phyloP scores from a whole-genome alignment of 2,113 vertebrate genomes.

The Psittacara wagleri region DNA sequence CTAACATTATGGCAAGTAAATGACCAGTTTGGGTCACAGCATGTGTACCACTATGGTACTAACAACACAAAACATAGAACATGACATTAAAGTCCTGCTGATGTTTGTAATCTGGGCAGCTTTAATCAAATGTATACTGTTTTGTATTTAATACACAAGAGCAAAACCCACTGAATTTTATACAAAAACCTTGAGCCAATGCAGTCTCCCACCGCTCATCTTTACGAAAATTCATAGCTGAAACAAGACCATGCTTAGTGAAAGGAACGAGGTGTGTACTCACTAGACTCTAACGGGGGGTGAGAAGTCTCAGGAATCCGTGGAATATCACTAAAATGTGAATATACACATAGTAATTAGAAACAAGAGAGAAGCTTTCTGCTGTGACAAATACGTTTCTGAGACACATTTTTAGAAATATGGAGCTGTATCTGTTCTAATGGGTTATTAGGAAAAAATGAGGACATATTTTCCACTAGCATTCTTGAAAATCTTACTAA shows the following conservation, averaged over 20 bases:
- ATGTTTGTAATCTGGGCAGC: background rate
- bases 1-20: background rate
- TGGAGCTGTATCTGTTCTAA: background rate
- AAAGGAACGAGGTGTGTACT: constrained; percentile 34
- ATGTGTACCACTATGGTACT: background rate
- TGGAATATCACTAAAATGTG: constrained; percentile 90
- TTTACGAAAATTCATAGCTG: background rate
- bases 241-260: background rate
- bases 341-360: background rate
- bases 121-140: background rate
- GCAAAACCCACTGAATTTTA: background rate
- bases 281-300: constrained; percentile 96
- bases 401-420: background rate
- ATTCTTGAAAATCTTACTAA: constrained; percentile 15
- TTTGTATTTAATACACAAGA: background rate
- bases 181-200: background rate
- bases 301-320: constrained; percentile 95
- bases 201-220: background rate
- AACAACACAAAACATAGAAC: background rate
- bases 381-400: background rate
- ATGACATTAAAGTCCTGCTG: background rate
- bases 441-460: background rate
- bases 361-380: background rate
- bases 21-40: background rate
- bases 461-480: background rate